Evolutionary conservation across 1,140 invertebrate species (phyloP), one percentile per base, ranked within the genome.

Genomic region (Theocolax elegans): DNA sequence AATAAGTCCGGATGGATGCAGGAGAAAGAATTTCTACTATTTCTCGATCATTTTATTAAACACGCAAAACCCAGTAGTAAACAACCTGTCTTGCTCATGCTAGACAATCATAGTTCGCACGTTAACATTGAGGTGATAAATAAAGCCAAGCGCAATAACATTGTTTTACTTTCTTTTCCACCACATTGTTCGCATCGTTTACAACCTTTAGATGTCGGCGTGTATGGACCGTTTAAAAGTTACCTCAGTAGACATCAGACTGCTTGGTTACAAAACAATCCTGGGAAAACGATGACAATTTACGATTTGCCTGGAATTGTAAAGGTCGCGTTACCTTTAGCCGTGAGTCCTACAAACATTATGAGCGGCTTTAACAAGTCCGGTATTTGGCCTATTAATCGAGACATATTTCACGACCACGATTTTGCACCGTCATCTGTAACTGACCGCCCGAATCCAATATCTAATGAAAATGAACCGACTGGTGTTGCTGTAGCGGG

Each of bases 151-250:
- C 74, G 75, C 12, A 77, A 78, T 58, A 72, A 75, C 4, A 77
- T 83, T 7, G 38, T 74, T n/a, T 49, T 81, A 56, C 69, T 88
- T 12, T 82, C 85, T 78, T 88, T 66, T 84, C 86, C 67, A n/a
- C 84, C 87, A 38, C 86, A 87, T 74, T 81, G 77, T 19, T 81
- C 80, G 53, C 80, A 87, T 76, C 81, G 81, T 72, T 75, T 88
- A 56, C 86, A 88, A 71, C 87, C 86, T 17, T 74, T 88, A 12
- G 51, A 54, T 54, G n/a, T 6, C 2, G 1, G 87, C 60, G 80
- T 87, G 49, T 87, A 77, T 80, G 76, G 78, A 0, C 79, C 85
- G 40, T 80, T 88, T 12, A 87, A 87, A 77, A 69, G 69, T 54
- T 73, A 74, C 71, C 78, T 79, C 38, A 75, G n/a, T 49, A 49